phyloP scores from a whole-genome alignment of 2,888 invertebrate genomes.

The Dynastes hyllus region DNA sequence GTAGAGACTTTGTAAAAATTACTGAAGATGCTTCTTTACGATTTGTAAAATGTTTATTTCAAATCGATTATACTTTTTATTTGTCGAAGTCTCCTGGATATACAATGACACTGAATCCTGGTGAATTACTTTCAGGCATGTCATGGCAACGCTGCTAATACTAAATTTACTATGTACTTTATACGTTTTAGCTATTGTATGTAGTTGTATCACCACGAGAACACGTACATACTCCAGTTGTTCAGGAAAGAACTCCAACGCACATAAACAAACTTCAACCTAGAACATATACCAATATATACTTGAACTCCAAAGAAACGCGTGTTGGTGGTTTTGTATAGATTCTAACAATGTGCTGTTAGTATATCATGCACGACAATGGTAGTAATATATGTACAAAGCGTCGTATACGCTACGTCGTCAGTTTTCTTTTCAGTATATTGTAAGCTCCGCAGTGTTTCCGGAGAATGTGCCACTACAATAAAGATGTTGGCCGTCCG shows the following conservation, averaged over 20 bases:
- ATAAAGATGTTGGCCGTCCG: constrained; percentile 39
- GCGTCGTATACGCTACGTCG: constrained; percentile 28
- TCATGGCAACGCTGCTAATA: background rate
- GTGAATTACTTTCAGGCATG: constrained; percentile 12
- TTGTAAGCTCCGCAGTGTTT: constrained; percentile 21
- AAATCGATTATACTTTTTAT: too few relatives aligned
- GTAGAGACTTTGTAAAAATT: too few relatives aligned
- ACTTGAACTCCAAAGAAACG: constrained; percentile 42
- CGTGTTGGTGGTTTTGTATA: constrained; percentile 47
- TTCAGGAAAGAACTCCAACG: constrained; percentile 24
- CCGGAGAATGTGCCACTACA: constrained; percentile 41
- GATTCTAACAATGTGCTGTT: constrained; percentile 54
- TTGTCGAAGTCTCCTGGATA: background rate
- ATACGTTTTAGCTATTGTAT: constrained; percentile 23
- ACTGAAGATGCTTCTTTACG: too few relatives aligned
- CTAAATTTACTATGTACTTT: constrained; percentile 17
- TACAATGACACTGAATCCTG: background rate
- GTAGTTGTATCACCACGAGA: constrained; percentile 22
- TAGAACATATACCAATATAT: constrained; percentile 34
- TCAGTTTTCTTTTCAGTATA: constrained; percentile 35
- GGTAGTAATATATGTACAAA: constrained; percentile 47
- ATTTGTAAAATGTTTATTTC: too few relatives aligned
- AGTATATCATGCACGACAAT: constrained; percentile 55
- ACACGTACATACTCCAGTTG: constrained; percentile 36
- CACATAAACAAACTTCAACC: constrained; percentile 23